Evolutionary conservation across 1,140 invertebrate species (phyloP).

Genomic region (Grapholita molesta): DNA sequence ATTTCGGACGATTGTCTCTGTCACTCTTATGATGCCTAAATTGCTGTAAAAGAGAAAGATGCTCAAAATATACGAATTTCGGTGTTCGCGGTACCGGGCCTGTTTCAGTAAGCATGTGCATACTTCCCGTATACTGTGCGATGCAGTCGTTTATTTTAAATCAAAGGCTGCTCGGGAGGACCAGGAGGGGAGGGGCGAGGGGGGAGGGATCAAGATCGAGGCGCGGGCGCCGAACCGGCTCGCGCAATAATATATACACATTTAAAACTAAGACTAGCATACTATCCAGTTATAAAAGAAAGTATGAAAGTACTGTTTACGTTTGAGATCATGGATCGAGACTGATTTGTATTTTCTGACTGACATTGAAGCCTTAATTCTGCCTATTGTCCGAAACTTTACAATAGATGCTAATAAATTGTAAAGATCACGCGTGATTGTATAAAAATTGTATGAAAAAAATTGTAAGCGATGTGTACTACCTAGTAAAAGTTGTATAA

Average conservation of each 20-base stretch:
- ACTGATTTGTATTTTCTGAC: conserved; percentile 24
- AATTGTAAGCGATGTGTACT: no score
- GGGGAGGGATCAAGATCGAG: conserved; percentile 57
- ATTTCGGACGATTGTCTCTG: no score
- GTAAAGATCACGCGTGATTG: conserved; percentile 2
- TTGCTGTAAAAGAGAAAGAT: no score
- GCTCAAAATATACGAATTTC: no score
- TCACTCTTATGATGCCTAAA: no score
- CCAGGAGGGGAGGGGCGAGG: conserved; percentile 27
- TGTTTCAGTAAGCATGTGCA: conserved; percentile 16
- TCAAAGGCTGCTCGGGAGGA: conserved; percentile 31
- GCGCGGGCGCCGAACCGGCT: conserved; percentile 42
- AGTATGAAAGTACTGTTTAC: conserved; percentile 26
- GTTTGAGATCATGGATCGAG: conserved; percentile 11
- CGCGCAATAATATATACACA: conserved; percentile 36
- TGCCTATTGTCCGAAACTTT: background rate
- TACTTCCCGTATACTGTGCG: conserved; percentile 26
- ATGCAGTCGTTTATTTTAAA: conserved; percentile 53
- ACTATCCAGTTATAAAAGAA: conserved; percentile 18
- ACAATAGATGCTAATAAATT: background rate
- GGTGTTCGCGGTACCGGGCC: no score
- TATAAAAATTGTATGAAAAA: background rate
- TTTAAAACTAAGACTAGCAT: conserved; percentile 21
- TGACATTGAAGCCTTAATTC: conserved; percentile 8
- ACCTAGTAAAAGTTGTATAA: background rate